Evolutionary conservation across 2,888 invertebrate species (phyloP).

Genomic region (Eledona agricola): DNA sequence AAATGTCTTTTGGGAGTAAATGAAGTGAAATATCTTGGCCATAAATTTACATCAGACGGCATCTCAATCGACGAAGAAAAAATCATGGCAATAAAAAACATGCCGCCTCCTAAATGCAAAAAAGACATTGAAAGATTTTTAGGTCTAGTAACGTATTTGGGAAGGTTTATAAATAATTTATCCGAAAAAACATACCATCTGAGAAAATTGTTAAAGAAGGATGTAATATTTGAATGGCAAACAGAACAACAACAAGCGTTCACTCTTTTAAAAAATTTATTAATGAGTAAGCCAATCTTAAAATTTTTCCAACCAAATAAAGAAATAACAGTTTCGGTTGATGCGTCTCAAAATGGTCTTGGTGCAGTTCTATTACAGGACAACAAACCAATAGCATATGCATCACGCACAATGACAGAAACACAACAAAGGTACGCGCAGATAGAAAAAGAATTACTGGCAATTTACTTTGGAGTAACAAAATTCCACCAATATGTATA

Average conservation of each 20-base stretch:
- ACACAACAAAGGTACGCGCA: conserved; percentile 12
- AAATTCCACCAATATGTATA: conserved; percentile 41
- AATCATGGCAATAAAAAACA: conserved; percentile 40
- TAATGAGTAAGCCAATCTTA: conserved; percentile 30
- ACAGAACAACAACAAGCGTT: conserved; percentile 33
- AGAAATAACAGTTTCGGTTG: conserved; percentile 37
- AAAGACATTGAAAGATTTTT: conserved; percentile 47
- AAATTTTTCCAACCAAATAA: conserved; percentile 28
- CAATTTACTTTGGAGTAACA: conserved; percentile 28
- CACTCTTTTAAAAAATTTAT: conserved; percentile 31
- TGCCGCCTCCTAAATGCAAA: conserved; percentile 43
- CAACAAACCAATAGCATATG: conserved; percentile 21
- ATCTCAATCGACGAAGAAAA: conserved; percentile 39
- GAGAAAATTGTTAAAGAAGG: conserved; percentile 37
- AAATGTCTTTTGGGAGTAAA: conserved; percentile 42
- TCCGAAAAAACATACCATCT: conserved; percentile 34
- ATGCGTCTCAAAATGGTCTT: conserved; percentile 32
- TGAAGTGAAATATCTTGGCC: conserved; percentile 42
- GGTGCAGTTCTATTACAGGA: conserved; percentile 28
- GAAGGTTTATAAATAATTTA: conserved; percentile 39
- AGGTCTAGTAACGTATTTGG: conserved; percentile 48
- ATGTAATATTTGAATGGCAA: conserved; percentile 36
- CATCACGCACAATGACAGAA: conserved; percentile 21
- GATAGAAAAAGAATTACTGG: conserved; percentile 20
- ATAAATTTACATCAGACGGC: conserved; percentile 38